Evolutionary conservation across 2,113 vertebrate species (phyloP).

Genomic region (Spilogale gracilis): DNA sequence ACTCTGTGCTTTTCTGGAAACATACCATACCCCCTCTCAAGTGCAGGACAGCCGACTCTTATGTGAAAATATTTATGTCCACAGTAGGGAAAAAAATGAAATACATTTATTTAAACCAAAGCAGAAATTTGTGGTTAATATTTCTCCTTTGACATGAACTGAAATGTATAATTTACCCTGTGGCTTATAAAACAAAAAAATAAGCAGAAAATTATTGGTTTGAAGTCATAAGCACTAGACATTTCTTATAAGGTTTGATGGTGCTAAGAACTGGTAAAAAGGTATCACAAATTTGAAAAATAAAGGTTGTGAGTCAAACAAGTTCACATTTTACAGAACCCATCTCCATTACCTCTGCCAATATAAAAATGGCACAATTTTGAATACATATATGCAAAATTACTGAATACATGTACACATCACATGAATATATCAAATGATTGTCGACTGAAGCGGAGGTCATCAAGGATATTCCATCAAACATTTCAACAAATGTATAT

Average conservation of each 20-base stretch:
- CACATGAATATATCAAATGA: background rate
- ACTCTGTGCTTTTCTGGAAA: background rate
- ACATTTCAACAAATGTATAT: background rate
- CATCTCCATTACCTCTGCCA: background rate
- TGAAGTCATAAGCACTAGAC: background rate
- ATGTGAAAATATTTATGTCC: background rate
- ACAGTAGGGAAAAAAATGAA: background rate
- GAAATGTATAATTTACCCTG: background rate
- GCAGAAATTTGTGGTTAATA: background rate
- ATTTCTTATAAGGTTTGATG: constrained; percentile 14
- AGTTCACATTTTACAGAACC: constrained; percentile 2
- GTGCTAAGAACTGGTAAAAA: constrained; percentile 32
- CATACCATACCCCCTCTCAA: background rate
- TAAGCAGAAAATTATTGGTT: background rate
- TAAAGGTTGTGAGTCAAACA: constrained; percentile 6
- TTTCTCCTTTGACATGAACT: background rate
- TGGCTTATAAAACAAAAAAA: background rate
- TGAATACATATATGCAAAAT: background rate
- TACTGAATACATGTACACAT: background rate
- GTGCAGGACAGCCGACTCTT: background rate
- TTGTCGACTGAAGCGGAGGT: background rate
- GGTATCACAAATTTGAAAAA: constrained; percentile 42
- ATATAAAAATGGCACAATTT: constrained; percentile 7
- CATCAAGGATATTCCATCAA: background rate
- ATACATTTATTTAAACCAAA: background rate